Conservation (phyloP, 2,113 vertebrate species). For the Podarcis cretensis region DNA sequence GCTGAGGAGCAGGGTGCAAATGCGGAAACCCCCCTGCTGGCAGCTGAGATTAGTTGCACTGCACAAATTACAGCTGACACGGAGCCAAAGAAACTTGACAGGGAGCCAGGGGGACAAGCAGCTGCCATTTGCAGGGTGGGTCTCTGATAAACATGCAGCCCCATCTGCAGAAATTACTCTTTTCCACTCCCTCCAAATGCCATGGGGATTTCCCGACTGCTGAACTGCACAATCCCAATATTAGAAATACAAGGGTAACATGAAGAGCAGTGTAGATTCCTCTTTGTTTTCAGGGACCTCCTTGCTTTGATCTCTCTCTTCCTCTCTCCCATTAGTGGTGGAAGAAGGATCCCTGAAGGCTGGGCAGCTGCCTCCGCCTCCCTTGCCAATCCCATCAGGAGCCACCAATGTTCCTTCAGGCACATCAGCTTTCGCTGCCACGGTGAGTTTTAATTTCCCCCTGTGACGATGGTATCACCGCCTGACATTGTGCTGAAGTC, state of each 20-base stretch:
- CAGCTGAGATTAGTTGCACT: no score
- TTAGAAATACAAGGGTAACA: not conserved
- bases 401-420: not conserved
- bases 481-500: constrained; percentile 25
- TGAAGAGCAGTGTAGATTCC: not conserved
- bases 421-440: accelerated
- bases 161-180: not conserved
- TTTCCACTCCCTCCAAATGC: not conserved
- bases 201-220: not conserved
- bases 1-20: no score
- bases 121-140: not conserved
- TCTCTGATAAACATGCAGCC: not conserved
- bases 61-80: no score
- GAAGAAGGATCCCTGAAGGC: not conserved
- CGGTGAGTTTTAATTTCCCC: constrained; percentile 43
- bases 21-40: no score
- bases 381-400: constrained; percentile 12
- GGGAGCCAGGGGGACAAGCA: not conserved
- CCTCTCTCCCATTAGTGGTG: not conserved
- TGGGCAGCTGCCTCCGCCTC: not conserved
- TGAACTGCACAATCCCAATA: not conserved
- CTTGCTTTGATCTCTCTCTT: not conserved
- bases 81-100: no score
- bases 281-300: not conserved
- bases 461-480: constrained; percentile 31